Evolutionary conservation across 2,797 vertebrate genomes (phyloP), one percentile per base, ranked within the genome.

Genomic region (Oryzias dopingdopingensis): DNA sequence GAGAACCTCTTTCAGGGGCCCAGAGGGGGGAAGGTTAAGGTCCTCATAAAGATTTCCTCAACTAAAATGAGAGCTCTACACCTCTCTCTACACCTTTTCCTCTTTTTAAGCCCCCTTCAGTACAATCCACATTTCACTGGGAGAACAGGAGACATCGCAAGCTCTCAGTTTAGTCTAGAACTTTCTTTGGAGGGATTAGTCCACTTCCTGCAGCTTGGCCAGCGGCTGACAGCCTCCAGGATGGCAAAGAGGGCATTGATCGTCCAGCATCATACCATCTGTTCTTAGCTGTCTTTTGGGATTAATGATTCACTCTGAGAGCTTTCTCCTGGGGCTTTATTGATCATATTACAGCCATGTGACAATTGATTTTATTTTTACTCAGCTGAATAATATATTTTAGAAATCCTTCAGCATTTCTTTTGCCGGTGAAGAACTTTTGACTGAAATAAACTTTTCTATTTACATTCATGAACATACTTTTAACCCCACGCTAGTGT

Each of bases 231-330:
- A 58, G 71, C 72, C 61, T 68, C 63, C 14, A 50, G 55, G 66
- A 74, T 66, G 37, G 67, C 16, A 66, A 32, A 17, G 66, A 74
- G 68, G 59, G 70, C 83, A 87, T 89, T 75, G 89, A 90, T 87
- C 79, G 65, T 72, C 81, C 84, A 83, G 84, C 89, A 80, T 89
- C 60, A 8, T 37, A 67, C 90, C 90, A 91, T 91, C 90, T 91
- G 91, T 88, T 85, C 82, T 65, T 62, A 53, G 66, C 83, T 78
- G 80, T 79, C 80, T 84, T 82, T 77, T 79, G 80, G 88, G 88
- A 90, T 91, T 90, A 91, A 84, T 74, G 84, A 82, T 80, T 83
- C 75, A 62, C 62, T 82, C 73, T 79, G 85, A 86, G 83, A 79
- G 83, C 84, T 86, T 79, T 87, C 86, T 77, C 85, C 80, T 17